Conservation (phyloP, 1,140 invertebrate genomes). For the Periplaneta americana region DNA sequence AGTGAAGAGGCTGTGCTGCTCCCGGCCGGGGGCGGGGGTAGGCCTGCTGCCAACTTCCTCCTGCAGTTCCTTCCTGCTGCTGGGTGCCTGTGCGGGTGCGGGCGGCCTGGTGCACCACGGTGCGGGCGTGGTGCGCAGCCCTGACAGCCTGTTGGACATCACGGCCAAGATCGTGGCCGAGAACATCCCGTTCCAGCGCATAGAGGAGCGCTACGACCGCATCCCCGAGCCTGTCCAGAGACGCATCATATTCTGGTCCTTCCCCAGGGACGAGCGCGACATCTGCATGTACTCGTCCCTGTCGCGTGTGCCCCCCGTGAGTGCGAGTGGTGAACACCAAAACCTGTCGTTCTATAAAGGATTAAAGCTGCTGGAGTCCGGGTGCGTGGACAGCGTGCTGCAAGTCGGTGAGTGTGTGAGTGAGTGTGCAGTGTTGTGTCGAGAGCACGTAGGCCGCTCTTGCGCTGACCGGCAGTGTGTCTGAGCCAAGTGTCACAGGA, state of each 20-base stretch:
- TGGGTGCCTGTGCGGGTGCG: neutral
- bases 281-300: constrained; percentile 87
- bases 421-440: neutral
- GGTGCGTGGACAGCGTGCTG: constrained; percentile 74
- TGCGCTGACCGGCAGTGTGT: neutral
- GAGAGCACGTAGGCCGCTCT: neutral
- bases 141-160: constrained; percentile 69
- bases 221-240: constrained; percentile 84
- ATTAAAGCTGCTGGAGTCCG: constrained; percentile 70
- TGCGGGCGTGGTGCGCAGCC: constrained; percentile 29
- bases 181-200: constrained; percentile 77
- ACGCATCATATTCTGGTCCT: constrained; percentile 83
- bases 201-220: constrained; percentile 79
- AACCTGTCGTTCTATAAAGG: constrained; percentile 81
- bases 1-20: constrained; percentile 35
- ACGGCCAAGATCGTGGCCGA: constrained; percentile 78
- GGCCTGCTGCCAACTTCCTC: neutral
- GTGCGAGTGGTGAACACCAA: constrained; percentile 52
- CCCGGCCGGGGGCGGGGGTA: constrained; percentile 29
- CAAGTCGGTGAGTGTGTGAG: constrained; percentile 79
- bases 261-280: constrained; percentile 78
- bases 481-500: neutral
- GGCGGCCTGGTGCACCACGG: neutral
- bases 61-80: neutral
- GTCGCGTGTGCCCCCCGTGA: constrained; percentile 42